Base-by-base conservation (phyloP, 2,888 invertebrate species). In the Frankliniella intonsa region DNA sequence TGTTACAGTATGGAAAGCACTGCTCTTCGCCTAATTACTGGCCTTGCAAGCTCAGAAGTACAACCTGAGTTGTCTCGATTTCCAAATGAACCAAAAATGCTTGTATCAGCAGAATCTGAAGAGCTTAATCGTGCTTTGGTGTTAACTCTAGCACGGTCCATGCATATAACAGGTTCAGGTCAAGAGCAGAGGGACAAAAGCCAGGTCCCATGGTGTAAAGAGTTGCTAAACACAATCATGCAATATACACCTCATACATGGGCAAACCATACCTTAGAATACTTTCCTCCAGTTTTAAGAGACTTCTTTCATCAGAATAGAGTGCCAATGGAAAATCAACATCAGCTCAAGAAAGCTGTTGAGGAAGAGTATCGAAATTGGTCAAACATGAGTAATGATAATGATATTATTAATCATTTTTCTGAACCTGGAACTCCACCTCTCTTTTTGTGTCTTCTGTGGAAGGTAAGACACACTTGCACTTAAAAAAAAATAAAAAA, bases 331-430 rank as follows among this genome's bases (percentile, higher is more conserved):
- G 97, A 97, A 87, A 97, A 97, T 87, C 97, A 97, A 86, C 95
- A 95, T 86, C 92, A 95, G 84, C 89, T 98, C 0, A 97, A 90
- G 88, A 96, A 96, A 89, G 95, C 95, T 0, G 97, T 97, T 0
- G 97, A 97, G 86, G 97, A 97, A 86, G 98, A 98, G 87, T 98
- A 97, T 87, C 91, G 97, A 84, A 98, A 97, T 87, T 98, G 97
- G 97, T 95, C 94, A 80, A 95, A 96, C 0, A 98, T 98, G 97
- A 96, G 94, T 80, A 98, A 97, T 88, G 98, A 98, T 87, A 97
- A 96, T 87, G 98, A 98, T 87, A 96, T 97, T 76, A 96, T 98
- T 86, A 94, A 96, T 0, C 98, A 98, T 88, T 98, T 98, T 87
- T 96, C 97, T 0, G 94, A 96, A 25, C 94, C 95, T n/a, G 95